Base-by-base conservation (phyloP, 2,113 vertebrate genomes). In the Blennius ocellaris region DNA sequence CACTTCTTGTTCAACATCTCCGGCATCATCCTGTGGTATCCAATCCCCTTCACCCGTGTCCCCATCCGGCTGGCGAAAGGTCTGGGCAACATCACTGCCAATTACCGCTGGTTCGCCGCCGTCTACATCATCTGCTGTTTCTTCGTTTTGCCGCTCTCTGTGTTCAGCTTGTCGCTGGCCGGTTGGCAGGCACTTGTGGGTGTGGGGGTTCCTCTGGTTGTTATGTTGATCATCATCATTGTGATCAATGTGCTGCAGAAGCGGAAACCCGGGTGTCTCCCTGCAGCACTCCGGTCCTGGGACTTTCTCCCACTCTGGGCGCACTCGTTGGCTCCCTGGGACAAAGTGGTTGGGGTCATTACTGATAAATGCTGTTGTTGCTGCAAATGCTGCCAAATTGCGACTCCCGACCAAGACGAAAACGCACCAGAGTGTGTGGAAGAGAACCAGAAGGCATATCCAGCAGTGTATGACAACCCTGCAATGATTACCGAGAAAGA, bases 1-100 rank as follows among this genome's bases (percentile, higher is more conserved):
- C 97, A 99, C 91, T 96, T 99, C 76, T 95, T 99, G 90, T 99
- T 99, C 93, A 99, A 99, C 80, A 52, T 99, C 76, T 95, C 96
- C 0, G 97, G 97, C 59, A 98, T 99, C 79, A 0, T 96, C 53
- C 91, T 99, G 47, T 99, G 95, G 94, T 99, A 98, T 74, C 96
- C 97, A 0, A 66, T 99, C 56, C 97, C 97, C 0, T 93, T 92
- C 45, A 96, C 94, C 7, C 95, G 97, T 9, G 0, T 98, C 51
- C 97, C 97, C n/a, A 96, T 99, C 81, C 91, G 91, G 39, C 59
- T 99, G 85, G 77, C 89, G 47, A 99, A 97, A 80, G 70, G 85
- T 77, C 87, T 98, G 87, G 97, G 97, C 21, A 90, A 88, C 63
- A 69, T 93, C 87, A 96, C 97, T 0, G 95, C 96, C n/a, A 76